phyloP scores from a whole-genome alignment of 2,113 vertebrate genomes.

The Sceloporus undulatus region DNA sequence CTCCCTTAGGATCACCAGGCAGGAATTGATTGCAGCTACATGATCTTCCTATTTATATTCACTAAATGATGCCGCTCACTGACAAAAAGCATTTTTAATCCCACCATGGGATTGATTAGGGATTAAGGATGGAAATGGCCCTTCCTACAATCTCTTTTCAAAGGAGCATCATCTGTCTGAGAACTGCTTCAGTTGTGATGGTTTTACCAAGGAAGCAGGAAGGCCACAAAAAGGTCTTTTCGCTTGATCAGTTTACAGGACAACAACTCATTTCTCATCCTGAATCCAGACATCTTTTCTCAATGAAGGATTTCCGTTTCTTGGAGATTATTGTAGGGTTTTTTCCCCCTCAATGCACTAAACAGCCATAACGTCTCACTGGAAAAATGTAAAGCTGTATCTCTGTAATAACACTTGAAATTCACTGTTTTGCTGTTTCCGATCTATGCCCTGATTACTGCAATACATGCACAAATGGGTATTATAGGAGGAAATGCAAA shows the following conservation, averaged over 20 bases:
- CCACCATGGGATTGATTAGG: neutral
- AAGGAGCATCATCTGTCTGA: neutral
- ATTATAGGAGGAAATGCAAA: too few relatives aligned
- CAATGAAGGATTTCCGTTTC: neutral
- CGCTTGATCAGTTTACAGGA: neutral
- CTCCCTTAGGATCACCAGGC: neutral
- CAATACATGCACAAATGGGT: too few relatives aligned
- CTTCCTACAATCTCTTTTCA: neutral
- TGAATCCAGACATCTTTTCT: neutral
- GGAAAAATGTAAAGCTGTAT: neutral
- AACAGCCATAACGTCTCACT: neutral
- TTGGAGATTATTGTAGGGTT: neutral
- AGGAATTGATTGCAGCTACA: constrained; percentile 12
- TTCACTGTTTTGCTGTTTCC: neutral
- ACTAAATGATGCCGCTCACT: neutral
- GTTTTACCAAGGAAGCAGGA: neutral
- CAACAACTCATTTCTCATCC: neutral
- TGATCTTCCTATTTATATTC: neutral
- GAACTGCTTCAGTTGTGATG: neutral
- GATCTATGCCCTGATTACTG: neutral
- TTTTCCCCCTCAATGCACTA: neutral
- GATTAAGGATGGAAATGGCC: neutral
- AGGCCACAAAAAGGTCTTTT: too few relatives aligned
- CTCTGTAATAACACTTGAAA: neutral
- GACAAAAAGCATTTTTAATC: neutral